Evolutionary conservation across 1,140 invertebrate genomes (phyloP), one percentile per base, ranked within the genome.

Genomic region (Episyrphus balteatus): DNA sequence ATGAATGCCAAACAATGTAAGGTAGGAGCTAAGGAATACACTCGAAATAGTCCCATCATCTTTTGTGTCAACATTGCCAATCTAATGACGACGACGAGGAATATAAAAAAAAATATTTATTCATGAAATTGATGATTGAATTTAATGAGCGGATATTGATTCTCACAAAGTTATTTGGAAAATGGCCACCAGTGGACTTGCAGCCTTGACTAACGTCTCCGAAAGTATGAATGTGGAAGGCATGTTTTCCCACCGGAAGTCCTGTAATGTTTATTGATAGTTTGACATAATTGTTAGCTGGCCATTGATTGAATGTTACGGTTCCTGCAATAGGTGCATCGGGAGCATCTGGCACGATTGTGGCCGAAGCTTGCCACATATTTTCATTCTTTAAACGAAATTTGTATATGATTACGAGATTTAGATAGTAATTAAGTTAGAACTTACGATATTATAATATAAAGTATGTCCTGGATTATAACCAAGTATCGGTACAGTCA

Each of bases 171-270:
- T 66, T 68, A 44, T 60, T 66, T n/a, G 59, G 60, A 53, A 68
- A 74, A 51, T 77, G 75, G 17, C 64, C 57, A 30, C 71, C 73
- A 0, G 71, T 68, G 1, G 72, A 69, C 30, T 68, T 69, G 50
- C 73, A 76, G 52, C 76, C 80, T 50, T 82, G 75, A 30, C 73
- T 74, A n/a, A 76, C 57, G 56, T 86, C 81, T 0, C 85, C 86
- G 55, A 73, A 80, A 48, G 79, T 68, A 61, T 88, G 85, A 17
- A 88, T 74, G 59, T 88, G 86, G 52, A 88, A 80, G 0, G 85
- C 86, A 67, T 89, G 86, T 50, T 72, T 53, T 7, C 79, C 79
- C 5, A 72, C 66, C 0, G 70, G 62, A 30, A 84, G 51, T 10
- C 79, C 79, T 3, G 60, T 70, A 11, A 82, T 68, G 53, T 76